phyloP scores from a whole-genome alignment of 2,113 vertebrate genomes.

The Lagopus muta region DNA sequence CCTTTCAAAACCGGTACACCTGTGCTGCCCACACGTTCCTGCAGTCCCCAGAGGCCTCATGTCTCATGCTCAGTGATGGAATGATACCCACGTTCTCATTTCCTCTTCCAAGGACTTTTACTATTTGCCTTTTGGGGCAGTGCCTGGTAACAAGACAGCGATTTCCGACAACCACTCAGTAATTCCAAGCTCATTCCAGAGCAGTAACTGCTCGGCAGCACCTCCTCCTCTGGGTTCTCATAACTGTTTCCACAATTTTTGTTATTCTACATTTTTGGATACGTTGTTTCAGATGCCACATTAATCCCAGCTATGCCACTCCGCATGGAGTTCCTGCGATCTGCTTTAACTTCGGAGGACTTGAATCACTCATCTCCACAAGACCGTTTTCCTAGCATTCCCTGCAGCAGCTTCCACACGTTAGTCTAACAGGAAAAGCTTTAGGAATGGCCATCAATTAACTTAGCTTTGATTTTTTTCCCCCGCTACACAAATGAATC shows the following conservation, averaged over 20 bases:
- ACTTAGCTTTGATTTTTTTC: neutral
- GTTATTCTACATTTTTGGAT: neutral
- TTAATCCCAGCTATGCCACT: neutral
- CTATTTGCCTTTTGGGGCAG: neutral
- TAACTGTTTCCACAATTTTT: neutral
- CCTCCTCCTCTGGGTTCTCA: neutral
- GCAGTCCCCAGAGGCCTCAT: neutral
- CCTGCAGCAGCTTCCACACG: neutral
- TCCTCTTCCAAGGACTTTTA: neutral
- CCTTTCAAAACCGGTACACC: neutral
- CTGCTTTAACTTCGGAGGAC: neutral
- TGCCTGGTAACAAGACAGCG: neutral
- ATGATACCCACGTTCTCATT: neutral
- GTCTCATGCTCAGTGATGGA: neutral
- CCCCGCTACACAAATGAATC: neutral
- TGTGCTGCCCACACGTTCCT: neutral
- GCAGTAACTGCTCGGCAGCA: neutral
- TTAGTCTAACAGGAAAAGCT: neutral
- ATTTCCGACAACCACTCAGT: neutral
- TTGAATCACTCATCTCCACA: neutral
- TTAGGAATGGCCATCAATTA: neutral
- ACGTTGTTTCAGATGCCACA: slow-evolving; percentile 42
- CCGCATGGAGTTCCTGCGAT: neutral
- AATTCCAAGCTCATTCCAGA: neutral
- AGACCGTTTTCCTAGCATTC: neutral